phyloP scores from a whole-genome alignment of 2,113 vertebrate genomes.

The Ptyas mucosa region DNA sequence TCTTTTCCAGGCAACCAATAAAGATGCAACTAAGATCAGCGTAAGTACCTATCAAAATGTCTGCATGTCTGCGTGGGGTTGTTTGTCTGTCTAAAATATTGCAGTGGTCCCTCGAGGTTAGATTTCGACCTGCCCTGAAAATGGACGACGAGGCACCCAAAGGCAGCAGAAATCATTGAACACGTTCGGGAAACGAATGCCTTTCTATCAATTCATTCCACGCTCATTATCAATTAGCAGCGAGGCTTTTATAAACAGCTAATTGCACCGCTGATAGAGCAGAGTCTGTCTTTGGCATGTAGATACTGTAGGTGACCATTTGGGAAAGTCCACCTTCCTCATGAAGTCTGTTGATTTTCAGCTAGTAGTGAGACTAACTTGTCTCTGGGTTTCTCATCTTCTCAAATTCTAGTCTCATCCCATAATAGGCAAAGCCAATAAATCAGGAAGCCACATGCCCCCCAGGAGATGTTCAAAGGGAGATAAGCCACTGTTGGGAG shows the following conservation, averaged over 20 bases:
- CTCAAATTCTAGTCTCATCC: not conserved
- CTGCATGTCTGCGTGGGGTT: not conserved
- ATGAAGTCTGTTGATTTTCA: not conserved
- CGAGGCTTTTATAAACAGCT: not conserved
- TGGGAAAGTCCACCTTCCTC: not conserved
- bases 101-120: not conserved
- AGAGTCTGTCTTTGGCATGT: not conserved
- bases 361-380: not conserved
- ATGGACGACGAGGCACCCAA: not conserved
- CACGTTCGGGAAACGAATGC: not conserved
- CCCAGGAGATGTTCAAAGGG: not conserved
- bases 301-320: not conserved
- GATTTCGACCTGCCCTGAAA: not conserved
- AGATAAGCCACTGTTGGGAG: not conserved
- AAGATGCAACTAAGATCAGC: constrained; percentile 93
- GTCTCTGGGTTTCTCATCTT: too few relatives aligned
- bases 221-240: not conserved
- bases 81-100: not conserved
- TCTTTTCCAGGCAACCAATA: constrained; percentile 77
- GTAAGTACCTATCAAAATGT: constrained; percentile 76
- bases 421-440: too few relatives aligned
- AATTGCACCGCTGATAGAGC: not conserved
- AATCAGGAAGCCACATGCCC: not conserved
- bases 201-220: not conserved
- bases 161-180: not conserved